phyloP scores from a whole-genome alignment of 2,888 invertebrate species.

The Thera britannica region DNA sequence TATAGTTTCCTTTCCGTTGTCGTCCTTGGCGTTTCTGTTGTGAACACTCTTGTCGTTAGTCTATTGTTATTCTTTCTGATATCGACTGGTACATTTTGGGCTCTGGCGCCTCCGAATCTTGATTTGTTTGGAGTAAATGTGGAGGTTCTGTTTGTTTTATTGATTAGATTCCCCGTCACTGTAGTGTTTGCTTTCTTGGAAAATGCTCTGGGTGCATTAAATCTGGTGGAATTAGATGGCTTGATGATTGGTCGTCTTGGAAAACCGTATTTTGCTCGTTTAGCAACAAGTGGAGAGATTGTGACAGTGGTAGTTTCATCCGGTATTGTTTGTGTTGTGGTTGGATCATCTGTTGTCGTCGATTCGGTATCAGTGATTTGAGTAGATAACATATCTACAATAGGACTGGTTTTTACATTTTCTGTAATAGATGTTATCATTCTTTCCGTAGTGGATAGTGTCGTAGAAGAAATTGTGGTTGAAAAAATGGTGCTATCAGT shows the following conservation, averaged over 20 bases:
- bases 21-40: conserved; percentile 69
- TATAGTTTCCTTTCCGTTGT: conserved; percentile 73
- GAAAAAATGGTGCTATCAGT: conserved; percentile 40
- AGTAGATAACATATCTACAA: conserved; percentile 49
- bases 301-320: conserved; percentile 68
- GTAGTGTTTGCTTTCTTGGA: conserved; percentile 65
- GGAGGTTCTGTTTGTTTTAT: conserved; percentile 69
- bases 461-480: conserved; percentile 41
- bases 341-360: conserved; percentile 48
- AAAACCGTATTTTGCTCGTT: conserved; percentile 73
- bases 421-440: conserved; percentile 41
- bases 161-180: conserved; percentile 51
- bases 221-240: conserved; percentile 65
- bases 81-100: conserved; percentile 77
- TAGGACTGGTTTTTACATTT: conserved; percentile 44
- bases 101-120: conserved; percentile 66
- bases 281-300: conserved; percentile 63
- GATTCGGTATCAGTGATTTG: conserved; percentile 48
- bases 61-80: conserved; percentile 65
- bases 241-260: conserved; percentile 71
- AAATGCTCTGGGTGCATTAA: conserved; percentile 38
- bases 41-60: conserved; percentile 55
- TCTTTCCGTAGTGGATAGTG: conserved; percentile 42
- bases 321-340: conserved; percentile 57
- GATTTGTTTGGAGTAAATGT: conserved; percentile 67